These are phyloP conservation scores for Tricholauxania praeusta DNA, from an alignment of 2,888 invertebrate species.

Conservation along the genomic window DNA sequence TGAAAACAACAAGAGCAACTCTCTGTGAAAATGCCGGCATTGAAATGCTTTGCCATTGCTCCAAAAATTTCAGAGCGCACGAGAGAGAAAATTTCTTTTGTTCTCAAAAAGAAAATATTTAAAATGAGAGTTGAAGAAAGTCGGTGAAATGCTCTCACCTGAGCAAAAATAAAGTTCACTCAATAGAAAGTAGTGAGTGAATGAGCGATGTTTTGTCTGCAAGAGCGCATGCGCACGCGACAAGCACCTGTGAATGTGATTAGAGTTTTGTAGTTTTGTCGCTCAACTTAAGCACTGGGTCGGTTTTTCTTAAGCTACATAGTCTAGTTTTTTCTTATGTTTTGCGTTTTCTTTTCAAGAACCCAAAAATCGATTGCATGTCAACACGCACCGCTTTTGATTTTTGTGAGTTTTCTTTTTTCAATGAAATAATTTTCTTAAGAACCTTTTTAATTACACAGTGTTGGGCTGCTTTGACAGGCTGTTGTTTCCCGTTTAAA, in stretches of 20 bases:
- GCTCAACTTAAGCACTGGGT: neutral
- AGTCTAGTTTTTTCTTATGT: neutral
- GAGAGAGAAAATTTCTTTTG: too few species aligned
- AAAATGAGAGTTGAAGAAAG: too few species aligned
- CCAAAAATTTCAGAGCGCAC: too few species aligned
- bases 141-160: neutral
- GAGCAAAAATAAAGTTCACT: constrained; percentile 5
- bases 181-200: constrained; percentile 28
- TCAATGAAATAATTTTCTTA: constrained; percentile 8
- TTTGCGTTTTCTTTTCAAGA: neutral
- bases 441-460: neutral
- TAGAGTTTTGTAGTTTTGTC: constrained; percentile 16
- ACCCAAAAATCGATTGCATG: constrained; percentile 17
- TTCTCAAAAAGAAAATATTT: too few species aligned
- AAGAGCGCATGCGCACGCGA: constrained; percentile 14
- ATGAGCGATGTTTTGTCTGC: neutral
- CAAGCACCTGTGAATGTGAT: neutral
- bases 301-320: neutral
- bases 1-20: too few species aligned
- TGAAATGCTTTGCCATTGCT: too few species aligned
- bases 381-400: constrained; percentile 9
- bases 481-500: neutral
- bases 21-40: too few species aligned
- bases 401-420: constrained; percentile 1
- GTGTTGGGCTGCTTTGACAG: neutral